Evolutionary conservation across 2,888 invertebrate species (phyloP).

Genomic region (Sepiola atlantica): DNA sequence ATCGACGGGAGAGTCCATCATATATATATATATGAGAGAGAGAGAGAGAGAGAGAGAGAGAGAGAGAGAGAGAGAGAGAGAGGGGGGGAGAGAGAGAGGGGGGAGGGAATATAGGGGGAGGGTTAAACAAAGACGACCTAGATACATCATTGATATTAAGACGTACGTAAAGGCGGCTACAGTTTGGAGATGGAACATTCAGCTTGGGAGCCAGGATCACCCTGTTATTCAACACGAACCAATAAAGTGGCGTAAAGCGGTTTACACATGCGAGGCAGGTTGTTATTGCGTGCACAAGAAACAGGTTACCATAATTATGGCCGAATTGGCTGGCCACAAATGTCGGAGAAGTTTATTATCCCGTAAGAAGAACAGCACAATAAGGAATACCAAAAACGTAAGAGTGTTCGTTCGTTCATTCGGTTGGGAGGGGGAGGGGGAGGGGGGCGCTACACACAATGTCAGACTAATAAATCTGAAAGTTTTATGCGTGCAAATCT

Average conservation of each 20-base stretch:
- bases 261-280: background rate
- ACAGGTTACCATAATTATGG: background rate
- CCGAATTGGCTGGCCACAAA: background rate
- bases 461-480: background rate
- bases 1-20: too few species aligned
- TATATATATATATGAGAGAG: background rate
- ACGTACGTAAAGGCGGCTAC: background rate
- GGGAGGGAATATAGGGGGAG: background rate
- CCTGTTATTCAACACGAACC: slow-evolving; percentile 15
- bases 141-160: too few species aligned
- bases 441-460: background rate
- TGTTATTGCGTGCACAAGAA: background rate
- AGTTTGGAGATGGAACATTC: background rate
- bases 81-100: background rate
- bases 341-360: background rate
- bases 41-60: background rate
- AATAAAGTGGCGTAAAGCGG: background rate
- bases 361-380: background rate
- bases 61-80: slow-evolving; percentile 32
- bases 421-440: too few species aligned
- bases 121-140: background rate
- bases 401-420: background rate
- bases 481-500: background rate
- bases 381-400: background rate
- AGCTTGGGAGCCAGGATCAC: background rate